phyloP scores from a whole-genome alignment of 2,888 invertebrate genomes.

The Abscondita cerata region DNA sequence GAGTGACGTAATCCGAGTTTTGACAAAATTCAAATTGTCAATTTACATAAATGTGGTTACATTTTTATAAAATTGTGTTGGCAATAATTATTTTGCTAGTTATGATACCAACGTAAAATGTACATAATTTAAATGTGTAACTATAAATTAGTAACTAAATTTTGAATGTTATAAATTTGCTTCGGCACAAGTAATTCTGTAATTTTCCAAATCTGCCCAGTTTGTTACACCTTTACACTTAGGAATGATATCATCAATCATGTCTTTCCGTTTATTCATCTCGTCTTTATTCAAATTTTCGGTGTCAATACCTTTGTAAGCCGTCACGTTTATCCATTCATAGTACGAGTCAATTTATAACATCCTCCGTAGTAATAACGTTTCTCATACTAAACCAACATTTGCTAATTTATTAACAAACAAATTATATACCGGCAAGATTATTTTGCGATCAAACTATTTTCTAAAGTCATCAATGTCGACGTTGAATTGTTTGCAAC shows the following conservation, averaged over 20 bases:
- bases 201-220: too few species aligned
- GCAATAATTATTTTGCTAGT: too few species aligned
- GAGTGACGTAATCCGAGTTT: too few species aligned
- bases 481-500: neutral
- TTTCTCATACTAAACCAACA: neutral
- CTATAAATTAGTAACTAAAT: too few species aligned
- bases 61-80: too few species aligned
- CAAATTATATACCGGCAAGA: neutral
- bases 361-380: neutral
- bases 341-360: neutral
- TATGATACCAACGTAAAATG: too few species aligned
- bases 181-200: too few species aligned
- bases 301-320: neutral
- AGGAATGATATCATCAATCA: neutral
- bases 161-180: too few species aligned
- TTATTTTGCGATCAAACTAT: neutral
- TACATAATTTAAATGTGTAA: too few species aligned
- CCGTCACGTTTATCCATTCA: neutral
- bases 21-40: too few species aligned
- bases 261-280: neutral
- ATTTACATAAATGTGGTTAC: too few species aligned
- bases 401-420: slow-evolving; percentile 2
- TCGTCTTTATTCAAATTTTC: neutral
- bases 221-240: neutral
- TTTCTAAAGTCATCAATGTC: neutral